Conservation (phyloP, 2,888 invertebrate species). For the Drosophila testacea region DNA sequence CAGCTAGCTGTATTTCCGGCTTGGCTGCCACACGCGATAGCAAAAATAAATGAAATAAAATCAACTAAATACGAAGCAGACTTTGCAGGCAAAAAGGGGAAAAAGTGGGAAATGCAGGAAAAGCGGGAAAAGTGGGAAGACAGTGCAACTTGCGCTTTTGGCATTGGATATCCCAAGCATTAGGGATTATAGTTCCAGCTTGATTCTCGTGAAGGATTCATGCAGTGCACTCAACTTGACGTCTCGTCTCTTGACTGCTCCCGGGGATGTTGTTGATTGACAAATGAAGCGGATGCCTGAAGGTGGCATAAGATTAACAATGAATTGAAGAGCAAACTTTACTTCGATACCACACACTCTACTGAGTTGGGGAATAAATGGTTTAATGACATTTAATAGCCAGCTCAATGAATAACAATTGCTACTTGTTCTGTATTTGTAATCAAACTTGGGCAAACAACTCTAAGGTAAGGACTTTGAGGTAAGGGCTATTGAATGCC, state of each 20-base stretch:
- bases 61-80: slow-evolving; percentile 60
- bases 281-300: slow-evolving; percentile 59
- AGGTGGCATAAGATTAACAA: slow-evolving; percentile 55
- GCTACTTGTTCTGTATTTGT: background rate
- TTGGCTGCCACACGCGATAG: slow-evolving; percentile 50
- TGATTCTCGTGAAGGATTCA: slow-evolving; percentile 16
- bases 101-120: no score
- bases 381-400: slow-evolving; percentile 40
- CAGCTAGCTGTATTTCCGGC: slow-evolving; percentile 46
- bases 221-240: slow-evolving; percentile 36
- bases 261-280: slow-evolving; percentile 51
- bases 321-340: slow-evolving; percentile 23
- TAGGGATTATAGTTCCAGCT: slow-evolving; percentile 7
- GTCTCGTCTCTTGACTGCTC: background rate
- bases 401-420: slow-evolving; percentile 19
- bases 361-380: background rate
- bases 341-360: background rate
- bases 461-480: no score
- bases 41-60: slow-evolving; percentile 60
- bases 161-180: slow-evolving; percentile 8
- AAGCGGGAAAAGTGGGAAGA: background rate
- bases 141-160: slow-evolving; percentile 22
- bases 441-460: no score
- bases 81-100: background rate
- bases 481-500: no score